phyloP scores from a whole-genome alignment of 1,140 invertebrate genomes.

The Chrysopa pallens region DNA sequence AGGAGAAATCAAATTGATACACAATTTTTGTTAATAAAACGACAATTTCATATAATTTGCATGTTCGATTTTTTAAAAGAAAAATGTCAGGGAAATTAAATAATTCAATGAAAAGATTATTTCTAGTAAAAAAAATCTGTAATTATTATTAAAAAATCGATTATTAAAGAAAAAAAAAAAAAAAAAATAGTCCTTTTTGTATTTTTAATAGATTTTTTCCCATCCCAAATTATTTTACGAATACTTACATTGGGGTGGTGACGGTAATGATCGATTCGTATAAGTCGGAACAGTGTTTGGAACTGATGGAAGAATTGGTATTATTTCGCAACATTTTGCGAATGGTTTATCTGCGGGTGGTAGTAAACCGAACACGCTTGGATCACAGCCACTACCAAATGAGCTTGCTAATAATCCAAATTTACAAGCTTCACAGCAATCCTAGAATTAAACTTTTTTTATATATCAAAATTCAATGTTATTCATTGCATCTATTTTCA shows the following conservation, averaged over 20 bases:
- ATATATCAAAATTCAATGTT: too few relatives aligned
- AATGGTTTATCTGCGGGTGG: conserved; percentile 12
- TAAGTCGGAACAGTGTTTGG: conserved; percentile 6
- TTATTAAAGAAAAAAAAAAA: too few relatives aligned
- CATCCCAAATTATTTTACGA: too few relatives aligned
- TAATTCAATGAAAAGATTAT: too few relatives aligned
- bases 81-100: too few relatives aligned
- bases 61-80: too few relatives aligned
- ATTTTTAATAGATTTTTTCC: too few relatives aligned
- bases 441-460: conserved; percentile 8
- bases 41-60: too few relatives aligned
- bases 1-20: conserved; percentile 1
- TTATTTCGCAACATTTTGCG: conserved; percentile 14
- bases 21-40: background rate
- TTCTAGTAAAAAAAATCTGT: background rate
- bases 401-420: conserved; percentile 12
- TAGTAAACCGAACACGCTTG: conserved; percentile 10
- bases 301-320: conserved; percentile 6
- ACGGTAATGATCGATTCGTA: conserved; percentile 3
- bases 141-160: too few relatives aligned
- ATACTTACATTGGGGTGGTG: conserved; percentile 1
- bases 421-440: conserved; percentile 17
- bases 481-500: too few relatives aligned
- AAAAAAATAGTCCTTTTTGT: too few relatives aligned
- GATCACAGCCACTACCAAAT: conserved; percentile 7